Evolutionary conservation across 2,113 vertebrate species (phyloP).

Genomic region (Cheilinus undulatus): DNA sequence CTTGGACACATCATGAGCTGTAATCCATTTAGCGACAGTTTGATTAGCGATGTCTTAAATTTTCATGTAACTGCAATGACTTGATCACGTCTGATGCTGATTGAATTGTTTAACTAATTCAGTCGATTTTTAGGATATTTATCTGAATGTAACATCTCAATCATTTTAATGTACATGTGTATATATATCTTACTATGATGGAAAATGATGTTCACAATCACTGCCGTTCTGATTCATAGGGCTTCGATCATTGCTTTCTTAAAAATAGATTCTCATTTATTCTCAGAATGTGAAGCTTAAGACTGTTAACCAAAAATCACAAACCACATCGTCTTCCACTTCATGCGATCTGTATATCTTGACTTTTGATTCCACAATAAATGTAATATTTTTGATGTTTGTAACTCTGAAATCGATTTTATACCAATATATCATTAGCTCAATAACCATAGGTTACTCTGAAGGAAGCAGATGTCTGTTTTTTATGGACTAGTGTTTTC

Average conservation of each 20-base stretch:
- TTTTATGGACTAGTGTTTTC: conserved; percentile 49
- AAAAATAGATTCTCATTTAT: background rate
- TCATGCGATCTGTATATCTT: conserved; percentile 53
- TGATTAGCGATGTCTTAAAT: conserved; percentile 11
- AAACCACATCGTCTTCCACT: conserved; percentile 56
- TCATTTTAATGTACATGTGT: conserved; percentile 21
- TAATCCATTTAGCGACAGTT: conserved; percentile 13
- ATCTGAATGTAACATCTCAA: conserved; percentile 40
- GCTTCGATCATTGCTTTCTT: conserved; percentile 17
- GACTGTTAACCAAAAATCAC: conserved; percentile 33
- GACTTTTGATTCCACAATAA: conserved; percentile 36
- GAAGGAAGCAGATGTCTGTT: conserved; percentile 36
- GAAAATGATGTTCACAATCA: conserved; percentile 10
- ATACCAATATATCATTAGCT: conserved; percentile 56
- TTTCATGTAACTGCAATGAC: background rate
- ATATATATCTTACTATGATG: conserved; percentile 9
- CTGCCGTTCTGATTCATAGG: conserved; percentile 13
- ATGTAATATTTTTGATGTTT: conserved; percentile 38
- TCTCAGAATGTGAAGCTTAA: conserved; percentile 38
- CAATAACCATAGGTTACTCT: conserved; percentile 30
- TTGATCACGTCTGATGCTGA: conserved; percentile 17
- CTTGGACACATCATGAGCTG: background rate
- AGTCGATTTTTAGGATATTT: conserved; percentile 2
- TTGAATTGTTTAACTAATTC: conserved; percentile 20
- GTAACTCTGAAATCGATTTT: conserved; percentile 54